Evolutionary conservation across 1,140 invertebrate species (phyloP).

Genomic region (Daktulosphaira vitifoliae): DNA sequence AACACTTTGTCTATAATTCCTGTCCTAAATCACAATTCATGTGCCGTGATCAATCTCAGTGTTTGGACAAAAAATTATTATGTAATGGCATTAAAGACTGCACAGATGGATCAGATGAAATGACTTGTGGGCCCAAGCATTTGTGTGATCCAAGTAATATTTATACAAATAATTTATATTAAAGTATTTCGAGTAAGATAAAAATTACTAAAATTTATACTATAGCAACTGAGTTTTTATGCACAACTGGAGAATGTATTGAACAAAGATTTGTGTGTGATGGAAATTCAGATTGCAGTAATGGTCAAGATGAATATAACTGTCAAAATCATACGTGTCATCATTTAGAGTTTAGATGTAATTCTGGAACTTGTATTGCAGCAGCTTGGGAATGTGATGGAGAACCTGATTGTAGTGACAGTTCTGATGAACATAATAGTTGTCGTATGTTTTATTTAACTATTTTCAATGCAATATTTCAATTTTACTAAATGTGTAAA

Average conservation of each 20-base stretch:
- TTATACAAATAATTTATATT: too few relatives aligned
- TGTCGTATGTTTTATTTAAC: constrained; percentile 37
- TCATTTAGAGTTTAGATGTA: constrained; percentile 45
- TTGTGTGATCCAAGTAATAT: constrained; percentile 17
- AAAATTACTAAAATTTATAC: constrained; percentile 6
- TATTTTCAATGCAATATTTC: background rate
- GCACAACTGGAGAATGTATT: constrained; percentile 50
- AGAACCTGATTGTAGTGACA: constrained; percentile 48
- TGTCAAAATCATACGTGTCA: constrained; percentile 34
- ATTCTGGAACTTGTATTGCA: constrained; percentile 52
- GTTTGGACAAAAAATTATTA: constrained; percentile 35
- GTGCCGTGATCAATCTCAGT: constrained; percentile 49
- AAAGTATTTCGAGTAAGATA: too few relatives aligned
- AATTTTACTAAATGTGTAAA: too few relatives aligned
- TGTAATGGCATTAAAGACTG: constrained; percentile 39
- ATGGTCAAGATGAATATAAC: constrained; percentile 62
- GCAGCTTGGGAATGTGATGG: constrained; percentile 45
- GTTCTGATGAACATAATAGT: constrained; percentile 41
- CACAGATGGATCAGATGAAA: constrained; percentile 40
- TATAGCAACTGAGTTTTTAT: constrained; percentile 43
- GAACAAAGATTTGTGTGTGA: constrained; percentile 49
- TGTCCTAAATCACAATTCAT: constrained; percentile 50
- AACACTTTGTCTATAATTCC: constrained; percentile 6
- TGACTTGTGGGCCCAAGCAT: background rate
- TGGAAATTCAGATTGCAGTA: constrained; percentile 49